Percentiles rank a stretch among this genome's conserved stretches.
These are phyloP conservation scores for Ernsta delagoae DNA, from an alignment of 2,888 invertebrate species.

Conservation along the genomic window DNA sequence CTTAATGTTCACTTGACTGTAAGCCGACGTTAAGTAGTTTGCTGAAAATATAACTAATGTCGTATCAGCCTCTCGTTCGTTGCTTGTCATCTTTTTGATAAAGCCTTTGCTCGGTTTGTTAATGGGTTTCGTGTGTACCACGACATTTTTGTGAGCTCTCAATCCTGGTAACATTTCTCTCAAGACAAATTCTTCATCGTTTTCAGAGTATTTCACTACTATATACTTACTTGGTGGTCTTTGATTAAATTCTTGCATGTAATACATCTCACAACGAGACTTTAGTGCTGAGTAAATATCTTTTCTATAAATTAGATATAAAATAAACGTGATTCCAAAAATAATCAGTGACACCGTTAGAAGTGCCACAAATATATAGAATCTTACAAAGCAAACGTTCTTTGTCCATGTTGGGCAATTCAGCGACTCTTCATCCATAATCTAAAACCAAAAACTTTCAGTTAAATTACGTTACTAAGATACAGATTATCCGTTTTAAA, in stretches of 20 bases:
- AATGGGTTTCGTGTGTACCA: conserved; percentile 52
- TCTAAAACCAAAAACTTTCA: conserved; percentile 51
- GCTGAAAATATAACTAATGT: conserved; percentile 70
- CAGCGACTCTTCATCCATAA: conserved; percentile 55
- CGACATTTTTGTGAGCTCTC: conserved; percentile 55
- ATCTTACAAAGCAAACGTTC: conserved; percentile 58
- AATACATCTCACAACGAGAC: conserved; percentile 46
- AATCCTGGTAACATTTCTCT: conserved; percentile 68
- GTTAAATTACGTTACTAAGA: not conserved
- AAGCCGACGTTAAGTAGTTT: conserved; percentile 70
- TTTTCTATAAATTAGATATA: conserved; percentile 56
- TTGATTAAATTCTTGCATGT: conserved; percentile 39
- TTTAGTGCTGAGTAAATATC: conserved; percentile 53
- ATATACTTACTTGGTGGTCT: conserved; percentile 48
- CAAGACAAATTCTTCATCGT: conserved; percentile 68
- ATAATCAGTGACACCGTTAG: conserved; percentile 50
- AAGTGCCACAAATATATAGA: conserved; percentile 53
- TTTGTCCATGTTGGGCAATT: conserved; percentile 62
- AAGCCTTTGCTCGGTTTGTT: conserved; percentile 50
- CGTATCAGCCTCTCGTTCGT: conserved; percentile 52
- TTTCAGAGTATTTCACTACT: conserved; percentile 59
- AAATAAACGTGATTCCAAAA: conserved; percentile 50
- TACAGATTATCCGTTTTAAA: no score
- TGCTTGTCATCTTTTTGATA: conserved; percentile 50
- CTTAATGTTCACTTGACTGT: conserved; percentile 73